A percentile compares a stretch with the other conserved stretches of the same genome.
phyloP scores from a whole-genome alignment of 2,113 vertebrate species.

The Antechinus stuartii region DNA sequence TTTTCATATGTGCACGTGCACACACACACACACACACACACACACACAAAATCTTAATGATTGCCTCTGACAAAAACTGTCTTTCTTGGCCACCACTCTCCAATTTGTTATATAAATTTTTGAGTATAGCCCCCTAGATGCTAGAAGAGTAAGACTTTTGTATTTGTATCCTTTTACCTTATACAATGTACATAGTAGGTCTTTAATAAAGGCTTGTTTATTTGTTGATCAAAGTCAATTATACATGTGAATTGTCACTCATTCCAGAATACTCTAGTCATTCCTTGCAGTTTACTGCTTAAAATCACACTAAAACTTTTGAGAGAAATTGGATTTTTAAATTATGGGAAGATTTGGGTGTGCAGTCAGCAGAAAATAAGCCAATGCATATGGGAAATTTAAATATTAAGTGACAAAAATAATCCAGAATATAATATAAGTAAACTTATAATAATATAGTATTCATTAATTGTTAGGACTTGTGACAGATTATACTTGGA shows the following conservation, averaged over 20 bases:
- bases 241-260: not conserved
- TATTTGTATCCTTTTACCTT: not conserved
- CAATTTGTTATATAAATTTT: not conserved
- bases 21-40: not conserved
- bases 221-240: not conserved
- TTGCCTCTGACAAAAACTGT: not conserved
- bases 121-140: not conserved
- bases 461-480: not conserved
- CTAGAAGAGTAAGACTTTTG: not conserved
- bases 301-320: not conserved
- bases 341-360: not conserved
- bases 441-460: not conserved
- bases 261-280: not conserved
- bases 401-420: not conserved
- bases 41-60: not conserved
- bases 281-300: not conserved
- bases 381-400: not conserved
- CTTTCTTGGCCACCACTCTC: not conserved
- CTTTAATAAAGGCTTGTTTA: no score
- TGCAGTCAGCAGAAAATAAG: not conserved
- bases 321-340: not conserved
- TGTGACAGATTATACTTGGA: not conserved
- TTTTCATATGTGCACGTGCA: not conserved
- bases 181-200: not conserved
- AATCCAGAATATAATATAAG: not conserved